Evolutionary conservation across 2,797 vertebrate genomes (phyloP).

Genomic region (Holocentrus rufus): DNA sequence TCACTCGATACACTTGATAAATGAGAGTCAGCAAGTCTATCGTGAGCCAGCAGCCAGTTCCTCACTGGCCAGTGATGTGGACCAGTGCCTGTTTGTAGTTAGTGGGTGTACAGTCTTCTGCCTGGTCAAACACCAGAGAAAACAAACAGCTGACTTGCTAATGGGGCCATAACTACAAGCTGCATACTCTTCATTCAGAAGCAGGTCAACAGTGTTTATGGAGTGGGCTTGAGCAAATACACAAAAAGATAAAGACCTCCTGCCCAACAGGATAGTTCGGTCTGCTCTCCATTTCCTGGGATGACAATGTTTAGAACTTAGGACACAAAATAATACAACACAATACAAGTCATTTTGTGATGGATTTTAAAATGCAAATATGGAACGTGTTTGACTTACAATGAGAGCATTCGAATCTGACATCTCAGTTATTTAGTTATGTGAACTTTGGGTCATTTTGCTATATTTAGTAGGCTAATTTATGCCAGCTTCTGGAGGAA

Average conservation of each 20-base stretch:
- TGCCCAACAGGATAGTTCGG: conserved; percentile 21
- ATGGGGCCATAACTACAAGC: conserved; percentile 17
- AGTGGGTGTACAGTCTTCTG: conserved; percentile 17
- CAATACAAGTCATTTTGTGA: conserved; percentile 4
- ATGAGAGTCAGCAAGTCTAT: neutral
- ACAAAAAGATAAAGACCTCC: conserved; percentile 28
- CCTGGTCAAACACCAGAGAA: conserved; percentile 42
- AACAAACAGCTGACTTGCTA: conserved; percentile 39
- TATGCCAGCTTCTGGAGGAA: too few species aligned
- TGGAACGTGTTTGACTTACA: neutral
- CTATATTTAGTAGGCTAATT: too few species aligned
- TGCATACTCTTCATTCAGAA: conserved; percentile 14
- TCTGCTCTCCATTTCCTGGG: conserved; percentile 42
- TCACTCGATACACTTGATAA: neutral
- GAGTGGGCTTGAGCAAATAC: conserved; percentile 42
- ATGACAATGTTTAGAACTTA: conserved; percentile 42
- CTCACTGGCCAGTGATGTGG: neutral
- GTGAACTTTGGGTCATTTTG: too few species aligned
- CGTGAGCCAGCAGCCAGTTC: neutral
- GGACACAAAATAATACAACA: conserved; percentile 10
- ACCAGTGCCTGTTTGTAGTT: conserved; percentile 26
- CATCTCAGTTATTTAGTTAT: too few species aligned
- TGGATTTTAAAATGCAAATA: conserved; percentile 2
- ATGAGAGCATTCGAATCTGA: too few species aligned
- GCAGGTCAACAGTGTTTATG: conserved; percentile 27